Evolutionary conservation across 2,113 vertebrate genomes (phyloP).

Genomic region (Amblyopsis rosae): DNA sequence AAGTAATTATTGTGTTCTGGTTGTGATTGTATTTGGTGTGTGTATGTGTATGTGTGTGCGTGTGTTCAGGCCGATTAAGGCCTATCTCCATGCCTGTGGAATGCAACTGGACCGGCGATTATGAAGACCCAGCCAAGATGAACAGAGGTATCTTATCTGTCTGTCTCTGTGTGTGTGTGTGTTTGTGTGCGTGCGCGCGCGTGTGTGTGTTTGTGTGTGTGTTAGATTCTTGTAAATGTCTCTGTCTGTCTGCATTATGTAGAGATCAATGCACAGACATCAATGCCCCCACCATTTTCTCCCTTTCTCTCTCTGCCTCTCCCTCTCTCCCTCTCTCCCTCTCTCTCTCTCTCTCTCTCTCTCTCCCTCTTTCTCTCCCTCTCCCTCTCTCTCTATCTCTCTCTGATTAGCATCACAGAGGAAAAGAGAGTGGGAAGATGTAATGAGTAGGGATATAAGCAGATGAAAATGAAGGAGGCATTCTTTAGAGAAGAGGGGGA

Average conservation of each 20-base stretch:
- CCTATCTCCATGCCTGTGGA: slow-evolving; percentile 96
- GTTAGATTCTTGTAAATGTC: slow-evolving; percentile 54
- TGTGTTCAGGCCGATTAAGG: slow-evolving; percentile 87
- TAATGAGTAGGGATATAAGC: neutral
- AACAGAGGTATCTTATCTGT: slow-evolving; percentile 89
- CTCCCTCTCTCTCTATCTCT: slow-evolving; percentile 8
- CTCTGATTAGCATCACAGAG: slow-evolving; percentile 54
- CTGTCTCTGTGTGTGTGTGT: neutral
- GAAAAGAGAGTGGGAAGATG: slow-evolving; percentile 21
- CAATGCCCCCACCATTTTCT: slow-evolving; percentile 37
- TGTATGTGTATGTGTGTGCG: slow-evolving; percentile 35
- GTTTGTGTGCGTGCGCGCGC: slow-evolving; percentile 6
- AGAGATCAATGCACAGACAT: slow-evolving; percentile 52
- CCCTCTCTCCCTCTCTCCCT: slow-evolving; percentile 8
- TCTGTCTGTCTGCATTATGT: slow-evolving; percentile 49
- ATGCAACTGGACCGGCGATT: slow-evolving; percentile 91
- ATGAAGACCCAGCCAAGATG: slow-evolving; percentile 87
- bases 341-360: too few relatives aligned
- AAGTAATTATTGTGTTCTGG: slow-evolving; percentile 2
- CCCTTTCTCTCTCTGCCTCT: slow-evolving; percentile 17
- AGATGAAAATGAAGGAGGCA: slow-evolving; percentile 1
- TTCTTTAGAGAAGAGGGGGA: slow-evolving; percentile 7
- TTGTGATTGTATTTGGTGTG: slow-evolving; percentile 25
- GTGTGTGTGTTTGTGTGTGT: slow-evolving; percentile 19
- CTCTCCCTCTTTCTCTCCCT: slow-evolving; percentile 4